A percentile compares a stretch with the other conserved stretches of the same genome.
These are phyloP conservation scores for Dromococcyx pavoninus DNA, from an alignment of 2,797 vertebrate species.

Conservation along the genomic window DNA sequence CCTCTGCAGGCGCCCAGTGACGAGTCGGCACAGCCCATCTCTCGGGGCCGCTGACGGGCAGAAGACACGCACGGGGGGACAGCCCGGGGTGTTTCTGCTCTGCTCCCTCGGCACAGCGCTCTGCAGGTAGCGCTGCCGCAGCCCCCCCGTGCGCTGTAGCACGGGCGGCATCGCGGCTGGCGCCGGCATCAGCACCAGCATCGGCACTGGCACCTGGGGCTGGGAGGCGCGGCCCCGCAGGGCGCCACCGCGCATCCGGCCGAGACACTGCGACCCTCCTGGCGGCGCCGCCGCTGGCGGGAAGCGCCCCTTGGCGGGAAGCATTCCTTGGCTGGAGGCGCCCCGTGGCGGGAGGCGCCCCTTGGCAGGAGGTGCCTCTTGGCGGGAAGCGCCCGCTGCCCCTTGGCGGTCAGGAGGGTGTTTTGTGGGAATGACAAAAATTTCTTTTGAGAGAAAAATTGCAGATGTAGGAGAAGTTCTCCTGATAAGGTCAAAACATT, in stretches of 20 bases:
- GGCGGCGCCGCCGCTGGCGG: no score
- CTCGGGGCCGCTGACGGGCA: not conserved
- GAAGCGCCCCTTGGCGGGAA: no score
- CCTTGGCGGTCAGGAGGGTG: not conserved
- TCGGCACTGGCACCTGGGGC: not conserved
- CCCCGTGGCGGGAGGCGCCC: no score
- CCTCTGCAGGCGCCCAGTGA: rapidly evolving
- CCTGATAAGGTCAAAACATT: slow-evolving; percentile 39
- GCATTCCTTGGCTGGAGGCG: no score
- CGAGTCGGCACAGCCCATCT: rapidly evolving
- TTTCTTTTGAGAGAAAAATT: not conserved
- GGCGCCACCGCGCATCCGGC: no score
- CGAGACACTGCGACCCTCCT: not conserved
- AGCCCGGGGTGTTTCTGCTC: not conserved
- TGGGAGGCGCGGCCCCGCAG: no score
- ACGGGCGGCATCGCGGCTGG: rapidly evolving
- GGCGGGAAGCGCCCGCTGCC: no score
- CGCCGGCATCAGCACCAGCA: not conserved
- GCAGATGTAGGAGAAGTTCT: not conserved
- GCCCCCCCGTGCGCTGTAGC: no score
- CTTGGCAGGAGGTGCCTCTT: no score
- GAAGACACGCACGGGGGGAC: rapidly evolving
- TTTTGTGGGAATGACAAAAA: not conserved
- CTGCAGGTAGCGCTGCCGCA: not conserved
- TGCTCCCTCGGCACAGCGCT: not conserved